phyloP scores from a whole-genome alignment of 2,113 vertebrate genomes.

The Nothoprocta perdicaria region DNA sequence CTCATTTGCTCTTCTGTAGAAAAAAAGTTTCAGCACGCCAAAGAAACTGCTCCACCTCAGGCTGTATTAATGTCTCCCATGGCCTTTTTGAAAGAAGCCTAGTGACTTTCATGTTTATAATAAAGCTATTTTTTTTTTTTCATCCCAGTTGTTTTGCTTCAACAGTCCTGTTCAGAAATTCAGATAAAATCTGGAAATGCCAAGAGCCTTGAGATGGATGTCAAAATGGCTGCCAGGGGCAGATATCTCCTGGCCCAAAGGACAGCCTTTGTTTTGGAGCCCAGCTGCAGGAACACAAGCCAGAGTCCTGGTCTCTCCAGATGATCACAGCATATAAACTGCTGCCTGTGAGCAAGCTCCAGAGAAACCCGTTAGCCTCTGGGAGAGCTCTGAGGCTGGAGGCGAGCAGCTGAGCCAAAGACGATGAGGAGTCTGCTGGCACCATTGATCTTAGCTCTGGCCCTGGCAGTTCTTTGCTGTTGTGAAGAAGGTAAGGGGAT shows the following conservation, averaged over 20 bases:
- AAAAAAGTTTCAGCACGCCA: not conserved
- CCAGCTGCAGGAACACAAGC: constrained; percentile 9
- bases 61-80: not conserved
- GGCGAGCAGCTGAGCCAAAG: not conserved
- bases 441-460: not conserved
- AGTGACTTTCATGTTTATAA: constrained; percentile 10
- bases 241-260: not conserved
- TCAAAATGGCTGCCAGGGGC: constrained; percentile 28
- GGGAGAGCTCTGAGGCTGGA: constrained; percentile 24
- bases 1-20: not conserved
- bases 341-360: not conserved
- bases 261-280: constrained; percentile 17
- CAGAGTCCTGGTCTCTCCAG: constrained; percentile 6
- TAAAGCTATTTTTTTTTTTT: not conserved
- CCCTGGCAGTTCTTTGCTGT: constrained; percentile 33
- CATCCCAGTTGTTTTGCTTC: constrained; percentile 21
- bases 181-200: constrained; percentile 50
- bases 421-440: constrained; percentile 52
- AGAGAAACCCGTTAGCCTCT: constrained; percentile 31
- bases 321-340: constrained; percentile 57
- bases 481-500: constrained; percentile 66
- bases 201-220: not conserved
- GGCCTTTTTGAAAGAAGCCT: not conserved
- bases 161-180: not conserved
- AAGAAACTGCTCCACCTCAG: not conserved